Base-by-base conservation (phyloP, 2,888 invertebrate genomes). In the Molanna angustata region DNA sequence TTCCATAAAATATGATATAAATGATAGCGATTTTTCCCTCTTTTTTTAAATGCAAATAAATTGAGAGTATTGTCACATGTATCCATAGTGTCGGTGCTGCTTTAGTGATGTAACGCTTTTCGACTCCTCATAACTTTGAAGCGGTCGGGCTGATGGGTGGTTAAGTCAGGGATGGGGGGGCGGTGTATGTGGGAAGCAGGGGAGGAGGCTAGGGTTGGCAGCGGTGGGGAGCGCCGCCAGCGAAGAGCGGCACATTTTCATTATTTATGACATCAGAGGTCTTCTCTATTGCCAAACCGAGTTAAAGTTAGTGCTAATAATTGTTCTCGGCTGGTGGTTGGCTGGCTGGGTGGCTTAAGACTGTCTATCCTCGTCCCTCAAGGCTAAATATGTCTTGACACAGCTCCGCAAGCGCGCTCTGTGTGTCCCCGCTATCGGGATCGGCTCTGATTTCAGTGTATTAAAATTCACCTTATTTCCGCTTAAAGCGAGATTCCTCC, bases 241-340 rank as follows among this genome's bases (percentile, higher is more conserved):
- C 52, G 49, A 54, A 42, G 52, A 54, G 52, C 57, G 57, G 52
- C 55, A 58, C 55, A 58, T 58, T 58, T 58, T 58, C 58, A 58
- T 58, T 58, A 58, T 58, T 58, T 58, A 58, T 55, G 58, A 58
- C 58, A 55, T 58, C 52, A 44, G 54, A 58, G 58, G 58, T 58
- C 58, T 58, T 58, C 58, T 55, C 58, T 53, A 58, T 58, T 58
- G 55, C 58, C 58, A 55, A 58, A 55, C 58, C 55, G 58, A 58
- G 58, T 58, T 58, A 58, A 58, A 58, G 55, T 58, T 58, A 55
- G 55, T 55, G 58, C 58, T 58, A 58, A 58, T 58, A 58, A 58
- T 58, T 58, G 58, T 55, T 55, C 55, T 57, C 57, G 53, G 57
- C 50, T 46, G 50, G 57, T 49, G 53, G 56, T 52, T 49, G 52